These are phyloP conservation scores for Cheilosia vulpina DNA, from an alignment of 2,888 invertebrate species.

Conservation along the genomic window DNA sequence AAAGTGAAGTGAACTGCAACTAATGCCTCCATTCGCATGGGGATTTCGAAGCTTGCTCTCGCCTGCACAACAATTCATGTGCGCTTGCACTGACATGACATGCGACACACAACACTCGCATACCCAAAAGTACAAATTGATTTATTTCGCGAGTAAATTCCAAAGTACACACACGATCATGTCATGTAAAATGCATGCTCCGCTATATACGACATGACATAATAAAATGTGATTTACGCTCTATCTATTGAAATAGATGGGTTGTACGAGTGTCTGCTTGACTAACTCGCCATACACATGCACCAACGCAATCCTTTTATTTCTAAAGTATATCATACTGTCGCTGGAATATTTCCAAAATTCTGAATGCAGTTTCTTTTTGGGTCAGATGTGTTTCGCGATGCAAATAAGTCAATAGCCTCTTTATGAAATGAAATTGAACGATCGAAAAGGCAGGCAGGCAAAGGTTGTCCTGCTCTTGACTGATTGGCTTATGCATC, in stretches of 20 bases:
- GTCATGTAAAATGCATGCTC: constrained; percentile 58
- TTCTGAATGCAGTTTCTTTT: too few relatives aligned
- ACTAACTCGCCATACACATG: background rate
- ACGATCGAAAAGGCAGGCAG: too few relatives aligned
- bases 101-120: constrained; percentile 23
- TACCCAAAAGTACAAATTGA: constrained; percentile 47
- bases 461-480: too few relatives aligned
- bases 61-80: constrained; percentile 25
- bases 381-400: too few relatives aligned
- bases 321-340: background rate
- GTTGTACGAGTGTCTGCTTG: constrained; percentile 12
- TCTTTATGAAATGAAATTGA: too few relatives aligned
- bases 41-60: constrained; percentile 10
- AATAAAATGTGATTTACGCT: constrained; percentile 60
- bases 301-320: background rate
- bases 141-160: constrained; percentile 53
- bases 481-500: too few relatives aligned
- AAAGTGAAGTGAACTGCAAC: constrained; percentile 42
- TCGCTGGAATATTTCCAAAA: too few relatives aligned
- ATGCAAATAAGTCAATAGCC: too few relatives aligned
- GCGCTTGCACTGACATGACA: constrained; percentile 34
- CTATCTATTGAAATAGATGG: constrained; percentile 21
- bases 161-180: constrained; percentile 54
- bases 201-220: constrained; percentile 32
- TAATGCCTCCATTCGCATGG: constrained; percentile 17